Evolutionary conservation across 2,888 invertebrate genomes (phyloP).

Genomic region (Ectemnius lituratus): DNA sequence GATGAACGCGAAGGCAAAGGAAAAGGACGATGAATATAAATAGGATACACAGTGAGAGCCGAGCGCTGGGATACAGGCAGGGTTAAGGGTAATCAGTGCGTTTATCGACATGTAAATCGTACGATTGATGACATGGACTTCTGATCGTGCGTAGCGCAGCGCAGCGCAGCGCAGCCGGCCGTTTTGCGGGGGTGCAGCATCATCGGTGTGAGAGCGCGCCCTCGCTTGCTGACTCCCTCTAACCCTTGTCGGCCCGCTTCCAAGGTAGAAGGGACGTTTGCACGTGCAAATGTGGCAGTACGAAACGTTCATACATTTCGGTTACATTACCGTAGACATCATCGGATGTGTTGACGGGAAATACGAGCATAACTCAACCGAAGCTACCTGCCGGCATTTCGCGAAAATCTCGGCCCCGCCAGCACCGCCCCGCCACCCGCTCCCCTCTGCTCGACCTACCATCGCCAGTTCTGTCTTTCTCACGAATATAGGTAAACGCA

Average conservation of each 20-base stretch:
- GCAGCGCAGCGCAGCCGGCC: conserved; percentile 26
- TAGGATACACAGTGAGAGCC: neutral
- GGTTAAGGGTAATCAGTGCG: conserved; percentile 37
- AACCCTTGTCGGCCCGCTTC: too few relatives aligned
- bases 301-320: conserved; percentile 75
- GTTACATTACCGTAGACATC: conserved; percentile 76
- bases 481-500: conserved; percentile 10
- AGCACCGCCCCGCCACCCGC: conserved; percentile 36
- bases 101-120: conserved; percentile 52
- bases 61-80: conserved; percentile 9
- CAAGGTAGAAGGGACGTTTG: conserved; percentile 49
- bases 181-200: conserved; percentile 7
- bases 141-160: conserved; percentile 39
- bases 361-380: conserved; percentile 77
- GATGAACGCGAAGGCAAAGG: neutral
- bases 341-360: conserved; percentile 77
- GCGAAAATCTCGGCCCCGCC: conserved; percentile 68
- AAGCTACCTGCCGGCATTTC: conserved; percentile 70
- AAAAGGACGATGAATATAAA: neutral
- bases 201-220: too few relatives aligned
- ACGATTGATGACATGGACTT: conserved; percentile 44
- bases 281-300: conserved; percentile 63
- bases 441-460: conserved; percentile 26
- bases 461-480: conserved; percentile 32
- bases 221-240: too few relatives aligned